These are phyloP conservation scores for Albula goreensis DNA, from an alignment of 2,113 vertebrate genomes.

Conservation along the genomic window DNA sequence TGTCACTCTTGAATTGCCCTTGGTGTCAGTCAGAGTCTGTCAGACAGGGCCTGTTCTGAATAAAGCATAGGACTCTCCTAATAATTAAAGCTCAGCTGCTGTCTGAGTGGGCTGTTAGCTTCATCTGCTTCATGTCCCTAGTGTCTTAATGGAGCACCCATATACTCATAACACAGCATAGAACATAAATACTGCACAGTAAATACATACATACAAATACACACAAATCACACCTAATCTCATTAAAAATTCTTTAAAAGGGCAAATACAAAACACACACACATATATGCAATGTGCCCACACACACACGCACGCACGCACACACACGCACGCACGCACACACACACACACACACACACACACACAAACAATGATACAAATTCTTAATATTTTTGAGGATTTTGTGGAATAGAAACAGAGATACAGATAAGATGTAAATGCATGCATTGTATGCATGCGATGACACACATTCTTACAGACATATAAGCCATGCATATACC, in stretches of 20 bases:
- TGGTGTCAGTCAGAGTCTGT: conserved; percentile 10
- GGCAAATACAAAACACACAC: not conserved
- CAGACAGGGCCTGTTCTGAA: not conserved
- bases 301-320: not conserved
- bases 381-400: not conserved
- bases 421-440: not conserved
- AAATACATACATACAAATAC: not conserved
- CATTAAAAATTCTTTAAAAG: not conserved
- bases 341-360: not conserved
- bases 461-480: no score
- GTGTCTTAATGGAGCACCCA: not conserved
- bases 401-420: not conserved
- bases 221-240: conserved; percentile 5
- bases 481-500: no score
- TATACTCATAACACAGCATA: not conserved
- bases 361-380: not conserved
- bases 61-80: not conserved
- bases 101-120: not conserved
- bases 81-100: not conserved
- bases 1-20: conserved; percentile 25
- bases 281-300: not conserved
- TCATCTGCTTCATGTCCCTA: not conserved
- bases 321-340: not conserved
- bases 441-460: no score
- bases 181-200: not conserved